Evolutionary conservation across 2,888 invertebrate species (phyloP), one percentile per base, ranked within the genome.

Genomic region (Euplexia lucipara): DNA sequence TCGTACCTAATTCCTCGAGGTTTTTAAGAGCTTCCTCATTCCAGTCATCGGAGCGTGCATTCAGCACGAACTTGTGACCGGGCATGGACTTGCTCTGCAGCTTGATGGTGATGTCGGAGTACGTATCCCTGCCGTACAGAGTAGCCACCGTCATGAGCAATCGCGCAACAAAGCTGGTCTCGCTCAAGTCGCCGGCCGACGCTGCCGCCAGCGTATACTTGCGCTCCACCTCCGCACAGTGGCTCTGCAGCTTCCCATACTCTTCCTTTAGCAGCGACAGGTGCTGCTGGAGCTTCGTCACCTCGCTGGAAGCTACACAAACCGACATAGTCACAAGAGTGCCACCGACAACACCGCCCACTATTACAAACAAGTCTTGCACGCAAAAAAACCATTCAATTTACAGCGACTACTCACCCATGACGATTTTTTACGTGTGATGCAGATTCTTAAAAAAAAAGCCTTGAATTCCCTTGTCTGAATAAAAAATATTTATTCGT

Each of bases 1-100:
- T 8, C 64, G 64, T 92, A 97, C 97, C 97, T 82, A 99, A 93
- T 88, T 97, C 96, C 22, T 96, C 93, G 16, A 96, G 95, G 82
- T 96, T 95, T 58, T 96, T 96, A 44, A 99, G 91, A 18, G 97
- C 96, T 39, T 96, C 96, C 82, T 97, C 97, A 83, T 97, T 97
- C 98, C 99, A 99, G 84, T 97, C 96, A 89, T 98, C 97, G 53
- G 98, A 98, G 22, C 99, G 96, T 34, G 99, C 98, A 85, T 97
- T 97, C 18, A 99, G 92, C 10, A 99, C 97, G 94, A 99, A 97
- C 91, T 98, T 98, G 90, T 99, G 99, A 1, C 97, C 99, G 4
- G 97, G 97, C 87, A 98, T 96, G 41, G 96, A 95, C 86, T 96
- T 96, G 83, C 96, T 97, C 76, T 96, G 96, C 22, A 99, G 94